A percentile compares a stretch with the other conserved stretches of the same genome.
Evolutionary conservation across 2,888 invertebrate genomes (phyloP).

Genomic region (Tolmerus cingulatus): DNA sequence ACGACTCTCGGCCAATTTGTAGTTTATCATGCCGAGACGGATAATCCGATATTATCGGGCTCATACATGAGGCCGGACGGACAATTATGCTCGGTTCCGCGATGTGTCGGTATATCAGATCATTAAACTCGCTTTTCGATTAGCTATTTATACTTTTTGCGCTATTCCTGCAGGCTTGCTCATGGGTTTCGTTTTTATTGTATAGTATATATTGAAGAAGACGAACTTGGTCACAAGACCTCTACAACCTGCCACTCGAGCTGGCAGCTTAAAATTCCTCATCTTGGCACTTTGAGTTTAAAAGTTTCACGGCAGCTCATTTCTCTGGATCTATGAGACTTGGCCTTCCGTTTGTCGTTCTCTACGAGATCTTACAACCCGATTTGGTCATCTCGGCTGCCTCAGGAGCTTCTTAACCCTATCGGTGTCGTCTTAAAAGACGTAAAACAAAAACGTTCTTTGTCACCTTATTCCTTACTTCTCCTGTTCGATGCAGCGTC

Average conservation of each 20-base stretch:
- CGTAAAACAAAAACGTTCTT: not conserved
- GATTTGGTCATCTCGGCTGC: not conserved
- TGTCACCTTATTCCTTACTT: not conserved
- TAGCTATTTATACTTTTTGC: not conserved
- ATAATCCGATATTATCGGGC: slow-evolving; percentile 33
- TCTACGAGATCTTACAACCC: not conserved
- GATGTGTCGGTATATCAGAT: not conserved
- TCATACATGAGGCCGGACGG: not conserved
- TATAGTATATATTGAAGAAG: not conserved
- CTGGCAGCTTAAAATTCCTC: not conserved
- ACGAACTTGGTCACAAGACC: not conserved
- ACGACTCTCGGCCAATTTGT: slow-evolving; percentile 23
- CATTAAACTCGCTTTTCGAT: not conserved
- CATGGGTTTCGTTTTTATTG: not conserved
- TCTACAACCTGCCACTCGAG: not conserved
- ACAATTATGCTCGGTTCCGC: not conserved
- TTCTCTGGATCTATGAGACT: not conserved
- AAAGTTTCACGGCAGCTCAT: not conserved
- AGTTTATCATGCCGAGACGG: slow-evolving; percentile 30
- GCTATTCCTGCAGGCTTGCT: not conserved
- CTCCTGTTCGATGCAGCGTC: not conserved
- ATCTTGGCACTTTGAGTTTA: not conserved
- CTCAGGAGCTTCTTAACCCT: not conserved
- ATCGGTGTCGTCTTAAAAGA: not conserved
- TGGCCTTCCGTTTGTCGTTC: not conserved